Percentiles rank a stretch among this genome's conserved stretches.
These are phyloP conservation scores for Oegoconia quadripuncta DNA, from an alignment of 2,888 invertebrate genomes.

Conservation along the genomic window DNA sequence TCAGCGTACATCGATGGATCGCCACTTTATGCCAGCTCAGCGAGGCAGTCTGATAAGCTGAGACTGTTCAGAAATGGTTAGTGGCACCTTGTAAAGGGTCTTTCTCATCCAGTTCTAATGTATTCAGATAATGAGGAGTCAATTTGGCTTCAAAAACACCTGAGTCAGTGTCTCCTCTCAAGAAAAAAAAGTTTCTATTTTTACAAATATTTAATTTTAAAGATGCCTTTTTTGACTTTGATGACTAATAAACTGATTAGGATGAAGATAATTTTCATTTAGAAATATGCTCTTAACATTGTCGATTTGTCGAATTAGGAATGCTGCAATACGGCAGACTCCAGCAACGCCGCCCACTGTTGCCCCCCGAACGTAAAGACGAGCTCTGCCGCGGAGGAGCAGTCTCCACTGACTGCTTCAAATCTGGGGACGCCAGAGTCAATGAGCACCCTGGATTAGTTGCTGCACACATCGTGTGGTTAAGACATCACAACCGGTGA, in stretches of 20 bases:
- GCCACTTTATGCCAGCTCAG: constrained; percentile 88
- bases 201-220: too few species aligned
- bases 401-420: constrained; percentile 86
- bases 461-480: constrained; percentile 86
- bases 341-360: constrained; percentile 77
- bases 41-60: constrained; percentile 85
- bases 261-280: too few species aligned
- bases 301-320: too few species aligned
- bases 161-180: too few species aligned
- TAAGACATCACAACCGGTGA: constrained; percentile 84
- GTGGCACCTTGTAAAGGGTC: constrained; percentile 9
- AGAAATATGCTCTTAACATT: too few species aligned
- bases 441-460: constrained; percentile 90
- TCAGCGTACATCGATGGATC: constrained; percentile 91
- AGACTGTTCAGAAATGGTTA: constrained; percentile 86
- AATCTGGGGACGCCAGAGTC: constrained; percentile 87
- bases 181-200: too few species aligned
- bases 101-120: background rate
- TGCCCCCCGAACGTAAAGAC: constrained; percentile 79
- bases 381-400: constrained; percentile 86
- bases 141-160: too few species aligned
- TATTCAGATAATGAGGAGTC: too few species aligned
- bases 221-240: too few species aligned
- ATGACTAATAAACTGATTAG: too few species aligned
- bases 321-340: constrained; percentile 83